phyloP scores from a whole-genome alignment of 2,797 vertebrate species.

The Jordanella pulchra region DNA sequence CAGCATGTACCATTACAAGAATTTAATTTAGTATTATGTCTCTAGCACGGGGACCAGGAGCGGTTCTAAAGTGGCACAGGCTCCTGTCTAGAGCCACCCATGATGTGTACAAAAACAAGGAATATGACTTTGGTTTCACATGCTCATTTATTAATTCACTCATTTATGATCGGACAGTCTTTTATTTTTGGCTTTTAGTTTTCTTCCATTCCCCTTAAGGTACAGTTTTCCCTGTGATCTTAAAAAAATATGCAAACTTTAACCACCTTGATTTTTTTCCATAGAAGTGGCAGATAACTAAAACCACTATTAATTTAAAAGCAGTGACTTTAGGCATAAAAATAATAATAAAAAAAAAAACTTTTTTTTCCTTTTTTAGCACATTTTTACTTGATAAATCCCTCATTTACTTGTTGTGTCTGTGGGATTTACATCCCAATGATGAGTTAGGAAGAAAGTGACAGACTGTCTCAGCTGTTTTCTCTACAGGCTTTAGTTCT shows the following conservation, averaged over 20 bases:
- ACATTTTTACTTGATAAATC: background rate
- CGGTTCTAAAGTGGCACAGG: too few relatives aligned
- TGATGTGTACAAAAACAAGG: background rate
- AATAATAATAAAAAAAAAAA: background rate
- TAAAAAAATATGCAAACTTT: conserved; percentile 28
- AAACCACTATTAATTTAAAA: background rate
- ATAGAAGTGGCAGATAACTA: background rate
- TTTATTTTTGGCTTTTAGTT: background rate
- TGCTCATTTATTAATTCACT: background rate
- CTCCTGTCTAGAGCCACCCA: too few relatives aligned
- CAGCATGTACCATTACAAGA: too few relatives aligned
- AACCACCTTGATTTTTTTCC: conserved; percentile 22
- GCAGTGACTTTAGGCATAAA: background rate
- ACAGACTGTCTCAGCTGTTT: conserved; percentile 12
- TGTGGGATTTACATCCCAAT: conserved; percentile 3
- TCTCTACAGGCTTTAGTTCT: conserved; percentile 2
- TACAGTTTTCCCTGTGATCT: background rate
- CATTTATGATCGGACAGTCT: background rate
- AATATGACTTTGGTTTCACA: background rate
- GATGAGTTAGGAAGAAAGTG: conserved; percentile 11
- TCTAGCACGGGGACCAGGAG: too few relatives aligned
- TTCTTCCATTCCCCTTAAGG: background rate
- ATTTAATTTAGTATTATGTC: too few relatives aligned
- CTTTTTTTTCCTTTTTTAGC: background rate
- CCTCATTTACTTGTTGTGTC: background rate